Percentiles rank a stretch among this genome's conserved stretches.
phyloP scores from a whole-genome alignment of 2,797 vertebrate genomes.

The Manis javanica region DNA sequence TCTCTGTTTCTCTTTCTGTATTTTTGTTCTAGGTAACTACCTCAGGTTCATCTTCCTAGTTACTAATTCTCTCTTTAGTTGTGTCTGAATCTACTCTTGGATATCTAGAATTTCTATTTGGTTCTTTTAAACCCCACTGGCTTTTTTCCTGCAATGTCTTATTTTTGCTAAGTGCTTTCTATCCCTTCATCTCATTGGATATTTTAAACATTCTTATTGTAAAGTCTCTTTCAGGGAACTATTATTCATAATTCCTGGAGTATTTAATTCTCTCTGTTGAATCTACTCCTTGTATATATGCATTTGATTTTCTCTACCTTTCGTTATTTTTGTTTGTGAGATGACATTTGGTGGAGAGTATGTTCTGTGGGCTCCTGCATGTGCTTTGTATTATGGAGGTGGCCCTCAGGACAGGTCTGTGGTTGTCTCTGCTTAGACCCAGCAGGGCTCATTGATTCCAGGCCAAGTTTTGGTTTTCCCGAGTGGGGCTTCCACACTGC shows the following conservation, averaged over 20 bases:
- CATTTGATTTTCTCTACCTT: not conserved
- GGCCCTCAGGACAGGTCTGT: not conserved
- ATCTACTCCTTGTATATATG: not conserved
- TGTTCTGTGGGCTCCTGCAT: not conserved
- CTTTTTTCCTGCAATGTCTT: not conserved
- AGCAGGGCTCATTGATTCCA: not conserved
- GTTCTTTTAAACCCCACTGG: not conserved
- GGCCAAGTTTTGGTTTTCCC: not conserved
- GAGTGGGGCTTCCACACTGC: not conserved
- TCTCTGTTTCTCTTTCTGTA: not conserved
- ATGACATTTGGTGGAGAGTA: not conserved
- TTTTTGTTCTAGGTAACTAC: not conserved
- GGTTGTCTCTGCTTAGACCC: not conserved
- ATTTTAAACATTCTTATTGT: not conserved
- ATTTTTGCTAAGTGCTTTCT: not conserved
- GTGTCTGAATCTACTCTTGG: not conserved
- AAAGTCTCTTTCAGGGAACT: not conserved
- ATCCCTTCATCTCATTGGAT: not conserved
- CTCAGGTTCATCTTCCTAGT: not conserved
- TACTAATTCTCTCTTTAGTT: slow-evolving; percentile 27
- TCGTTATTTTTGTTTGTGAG: not conserved
- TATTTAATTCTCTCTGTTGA: not conserved
- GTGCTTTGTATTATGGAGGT: not conserved
- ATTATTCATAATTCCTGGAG: not conserved
- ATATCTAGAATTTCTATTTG: not conserved